Conservation (phyloP, 2,888 invertebrate genomes). For the Cylloceria caligata region DNA sequence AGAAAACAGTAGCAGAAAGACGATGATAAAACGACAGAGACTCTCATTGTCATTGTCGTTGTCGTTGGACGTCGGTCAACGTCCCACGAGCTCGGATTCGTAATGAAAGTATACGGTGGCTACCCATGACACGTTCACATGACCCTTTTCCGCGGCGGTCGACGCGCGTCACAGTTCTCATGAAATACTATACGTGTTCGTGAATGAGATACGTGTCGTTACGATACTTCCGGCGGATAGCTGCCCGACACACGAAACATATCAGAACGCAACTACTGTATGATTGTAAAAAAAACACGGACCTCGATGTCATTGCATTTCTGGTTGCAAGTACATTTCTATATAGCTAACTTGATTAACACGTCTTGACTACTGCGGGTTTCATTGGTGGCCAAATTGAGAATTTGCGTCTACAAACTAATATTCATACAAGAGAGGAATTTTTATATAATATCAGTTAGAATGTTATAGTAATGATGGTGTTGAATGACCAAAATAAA, state of each 20-base stretch:
- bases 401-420: neutral
- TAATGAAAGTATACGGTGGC: conserved; percentile 78
- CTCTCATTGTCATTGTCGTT: conserved; percentile 51
- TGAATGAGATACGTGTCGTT: conserved; percentile 82
- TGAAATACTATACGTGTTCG: conserved; percentile 81
- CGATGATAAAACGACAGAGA: conserved; percentile 33
- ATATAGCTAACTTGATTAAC: conserved; percentile 7
- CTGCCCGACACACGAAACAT: conserved; percentile 60
- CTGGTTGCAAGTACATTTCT: neutral
- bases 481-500: too few relatives aligned
- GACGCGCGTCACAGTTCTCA: conserved; percentile 82
- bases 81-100: conserved; percentile 80
- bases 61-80: conserved; percentile 80
- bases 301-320: neutral
- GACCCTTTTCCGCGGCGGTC: conserved; percentile 81
- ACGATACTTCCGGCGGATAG: conserved; percentile 83
- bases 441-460: too few relatives aligned
- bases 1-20: conserved; percentile 61
- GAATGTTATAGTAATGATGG: too few relatives aligned
- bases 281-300: conserved; percentile 40
- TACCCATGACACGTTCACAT: conserved; percentile 83
- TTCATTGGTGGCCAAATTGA: neutral
- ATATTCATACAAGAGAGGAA: too few relatives aligned
- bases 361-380: neutral
- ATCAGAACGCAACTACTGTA: conserved; percentile 40